A percentile compares a stretch with the other conserved stretches of the same genome.
Evolutionary conservation across 2,888 invertebrate genomes (phyloP).

Genomic region (Nomada goodeniana): DNA sequence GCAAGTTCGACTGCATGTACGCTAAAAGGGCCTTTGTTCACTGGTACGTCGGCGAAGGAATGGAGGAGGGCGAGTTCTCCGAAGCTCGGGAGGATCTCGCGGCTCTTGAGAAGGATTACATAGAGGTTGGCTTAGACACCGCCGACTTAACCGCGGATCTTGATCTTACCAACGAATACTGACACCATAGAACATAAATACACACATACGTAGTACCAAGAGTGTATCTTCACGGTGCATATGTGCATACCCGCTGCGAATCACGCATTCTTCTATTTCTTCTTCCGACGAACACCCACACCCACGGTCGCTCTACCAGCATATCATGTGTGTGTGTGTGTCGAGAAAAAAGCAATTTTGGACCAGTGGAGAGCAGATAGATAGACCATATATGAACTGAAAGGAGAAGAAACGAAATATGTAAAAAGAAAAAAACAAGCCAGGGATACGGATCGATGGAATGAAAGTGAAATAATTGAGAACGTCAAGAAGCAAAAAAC

Average conservation of each 20-base stretch:
- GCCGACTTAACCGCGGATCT: constrained; percentile 81
- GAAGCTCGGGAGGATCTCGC: constrained; percentile 91
- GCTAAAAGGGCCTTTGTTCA: constrained; percentile 98
- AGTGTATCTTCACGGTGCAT: no score
- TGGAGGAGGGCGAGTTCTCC: constrained; percentile 95
- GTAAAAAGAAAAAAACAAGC: no score
- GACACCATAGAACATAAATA: neutral
- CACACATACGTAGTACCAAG: no score
- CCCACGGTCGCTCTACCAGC: no score
- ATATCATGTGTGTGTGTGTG: no score
- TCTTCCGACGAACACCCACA: no score
- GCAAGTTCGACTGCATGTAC: constrained; percentile 98
- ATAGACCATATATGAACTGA: neutral
- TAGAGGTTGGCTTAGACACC: constrained; percentile 90
- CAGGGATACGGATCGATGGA: neutral
- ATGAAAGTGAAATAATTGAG: neutral
- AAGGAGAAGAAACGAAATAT: neutral
- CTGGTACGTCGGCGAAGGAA: constrained; percentile 96
- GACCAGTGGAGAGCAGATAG: no score
- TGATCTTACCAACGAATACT: constrained; percentile 65
- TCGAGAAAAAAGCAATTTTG: no score
- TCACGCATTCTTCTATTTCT: neutral
- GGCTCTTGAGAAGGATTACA: constrained; percentile 89
- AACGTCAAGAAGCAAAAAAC: neutral
- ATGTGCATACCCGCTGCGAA: no score